A percentile compares a stretch with the other conserved stretches of the same genome.
Conservation (phyloP, 2,797 vertebrate species). For the Jordanella pulchra region DNA sequence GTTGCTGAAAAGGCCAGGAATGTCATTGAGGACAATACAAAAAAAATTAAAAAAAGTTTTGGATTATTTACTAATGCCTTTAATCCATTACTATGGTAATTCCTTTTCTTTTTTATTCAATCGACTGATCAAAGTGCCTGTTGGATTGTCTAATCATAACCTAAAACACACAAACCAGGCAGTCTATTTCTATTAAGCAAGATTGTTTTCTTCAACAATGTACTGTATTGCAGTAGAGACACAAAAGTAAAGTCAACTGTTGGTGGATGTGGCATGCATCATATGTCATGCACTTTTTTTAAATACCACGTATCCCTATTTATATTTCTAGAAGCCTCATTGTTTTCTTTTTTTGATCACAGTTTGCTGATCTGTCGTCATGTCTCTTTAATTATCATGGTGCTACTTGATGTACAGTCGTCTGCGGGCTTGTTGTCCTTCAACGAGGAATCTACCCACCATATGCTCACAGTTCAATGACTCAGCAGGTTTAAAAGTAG, state of each 20-base stretch:
- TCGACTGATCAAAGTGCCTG: slow-evolving; percentile 71
- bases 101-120: slow-evolving; percentile 30
- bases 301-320: slow-evolving; percentile 41
- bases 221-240: slow-evolving; percentile 49
- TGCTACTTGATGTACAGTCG: slow-evolving; percentile 58
- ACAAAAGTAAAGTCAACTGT: slow-evolving; percentile 49
- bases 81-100: slow-evolving; percentile 9
- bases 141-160: slow-evolving; percentile 52
- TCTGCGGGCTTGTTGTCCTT: slow-evolving; percentile 29
- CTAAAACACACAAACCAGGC: slow-evolving; percentile 59
- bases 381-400: slow-evolving; percentile 55
- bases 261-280: slow-evolving; percentile 22
- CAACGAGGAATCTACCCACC: slow-evolving; percentile 22
- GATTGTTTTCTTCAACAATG: slow-evolving; percentile 57
- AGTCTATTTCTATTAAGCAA: slow-evolving; percentile 49
- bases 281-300: slow-evolving; percentile 43
- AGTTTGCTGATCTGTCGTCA: slow-evolving; percentile 35
- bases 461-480: slow-evolving; percentile 40
- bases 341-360: slow-evolving; percentile 55
- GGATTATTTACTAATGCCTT: background rate
- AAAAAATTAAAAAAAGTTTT: slow-evolving; percentile 26
- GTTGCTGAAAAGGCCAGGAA: background rate
- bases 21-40: no score
- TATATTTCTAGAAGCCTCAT: slow-evolving; percentile 60
- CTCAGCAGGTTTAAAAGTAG: slow-evolving; percentile 67